These are phyloP conservation scores for Buathra laborator DNA, from an alignment of 2,888 invertebrate species.

Conservation along the genomic window DNA sequence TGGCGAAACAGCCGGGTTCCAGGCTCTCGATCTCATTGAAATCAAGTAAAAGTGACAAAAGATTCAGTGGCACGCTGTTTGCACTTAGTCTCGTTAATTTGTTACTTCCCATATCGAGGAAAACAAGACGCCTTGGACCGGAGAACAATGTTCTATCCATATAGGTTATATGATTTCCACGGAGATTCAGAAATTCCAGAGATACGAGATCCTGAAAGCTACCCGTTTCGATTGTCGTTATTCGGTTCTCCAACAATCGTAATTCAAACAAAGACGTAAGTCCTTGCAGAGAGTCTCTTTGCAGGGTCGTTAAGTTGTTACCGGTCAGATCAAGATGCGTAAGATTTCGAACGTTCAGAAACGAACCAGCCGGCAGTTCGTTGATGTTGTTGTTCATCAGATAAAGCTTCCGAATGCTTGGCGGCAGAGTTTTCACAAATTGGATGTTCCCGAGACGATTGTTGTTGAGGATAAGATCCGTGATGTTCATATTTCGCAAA, in stretches of 20 bases:
- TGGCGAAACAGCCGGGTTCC: neutral
- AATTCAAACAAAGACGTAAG: no score
- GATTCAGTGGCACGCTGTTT: neutral
- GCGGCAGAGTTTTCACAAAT: constrained; percentile 72
- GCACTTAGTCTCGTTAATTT: constrained; percentile 49
- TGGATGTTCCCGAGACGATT: constrained; percentile 71
- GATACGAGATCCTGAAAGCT: no score
- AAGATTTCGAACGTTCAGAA: constrained; percentile 53
- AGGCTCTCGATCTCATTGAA: neutral
- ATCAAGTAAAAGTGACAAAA: neutral
- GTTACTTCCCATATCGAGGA: constrained; percentile 56
- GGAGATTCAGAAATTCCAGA: constrained; percentile 47
- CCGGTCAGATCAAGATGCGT: no score
- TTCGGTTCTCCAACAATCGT: no score
- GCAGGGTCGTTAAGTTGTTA: no score
- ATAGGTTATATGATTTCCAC: constrained; percentile 14
- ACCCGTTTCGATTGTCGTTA: no score
- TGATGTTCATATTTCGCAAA: constrained; percentile 80
- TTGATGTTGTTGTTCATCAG: constrained; percentile 64
- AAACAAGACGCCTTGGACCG: constrained; percentile 9
- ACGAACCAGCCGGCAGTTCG: constrained; percentile 66
- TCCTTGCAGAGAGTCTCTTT: no score
- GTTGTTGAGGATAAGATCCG: constrained; percentile 66
- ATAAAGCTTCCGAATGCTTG: constrained; percentile 69
- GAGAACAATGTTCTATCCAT: neutral